phyloP scores from a whole-genome alignment of 2,888 invertebrate species.

The Drosophila tripunctata region DNA sequence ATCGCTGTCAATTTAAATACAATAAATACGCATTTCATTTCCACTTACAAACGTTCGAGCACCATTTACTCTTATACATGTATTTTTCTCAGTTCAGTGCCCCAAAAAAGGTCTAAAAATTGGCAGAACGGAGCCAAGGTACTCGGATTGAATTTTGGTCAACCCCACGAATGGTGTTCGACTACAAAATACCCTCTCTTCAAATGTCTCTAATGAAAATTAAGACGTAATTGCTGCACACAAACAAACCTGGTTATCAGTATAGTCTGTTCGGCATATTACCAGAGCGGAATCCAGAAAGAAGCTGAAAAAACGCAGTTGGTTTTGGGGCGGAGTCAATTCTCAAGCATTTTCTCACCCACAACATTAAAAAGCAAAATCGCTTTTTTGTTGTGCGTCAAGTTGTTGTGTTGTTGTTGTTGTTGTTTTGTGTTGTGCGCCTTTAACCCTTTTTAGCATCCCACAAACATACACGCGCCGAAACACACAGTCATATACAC shows the following conservation, averaged over 20 bases:
- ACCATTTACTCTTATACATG: constrained; percentile 71
- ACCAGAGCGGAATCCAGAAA: constrained; percentile 12
- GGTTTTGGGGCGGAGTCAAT: constrained; percentile 38
- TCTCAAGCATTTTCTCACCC: constrained; percentile 45
- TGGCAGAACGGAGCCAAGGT: constrained; percentile 41
- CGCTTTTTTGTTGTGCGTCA: constrained; percentile 67
- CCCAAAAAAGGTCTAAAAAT: constrained; percentile 67
- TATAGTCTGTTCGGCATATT: background rate
- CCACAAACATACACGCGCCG: constrained; percentile 12
- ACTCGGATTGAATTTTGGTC: constrained; percentile 54
- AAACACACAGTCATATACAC: no score
- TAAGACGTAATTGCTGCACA: background rate
- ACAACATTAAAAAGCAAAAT: constrained; percentile 64
- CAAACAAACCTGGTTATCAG: background rate
- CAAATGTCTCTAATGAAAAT: background rate
- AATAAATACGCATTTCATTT: constrained; percentile 78
- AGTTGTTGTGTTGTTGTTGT: constrained; percentile 36
- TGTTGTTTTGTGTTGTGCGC: constrained; percentile 32
- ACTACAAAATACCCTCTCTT: constrained; percentile 29
- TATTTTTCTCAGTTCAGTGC: constrained; percentile 54
- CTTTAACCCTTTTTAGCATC: constrained; percentile 68
- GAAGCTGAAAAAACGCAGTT: constrained; percentile 10
- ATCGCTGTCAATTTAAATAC: constrained; percentile 70
- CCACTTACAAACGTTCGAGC: constrained; percentile 76
- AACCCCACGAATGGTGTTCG: constrained; percentile 7